Conservation (phyloP, 1,140 invertebrate species). For the Cyrtorhinus lividipennis region DNA sequence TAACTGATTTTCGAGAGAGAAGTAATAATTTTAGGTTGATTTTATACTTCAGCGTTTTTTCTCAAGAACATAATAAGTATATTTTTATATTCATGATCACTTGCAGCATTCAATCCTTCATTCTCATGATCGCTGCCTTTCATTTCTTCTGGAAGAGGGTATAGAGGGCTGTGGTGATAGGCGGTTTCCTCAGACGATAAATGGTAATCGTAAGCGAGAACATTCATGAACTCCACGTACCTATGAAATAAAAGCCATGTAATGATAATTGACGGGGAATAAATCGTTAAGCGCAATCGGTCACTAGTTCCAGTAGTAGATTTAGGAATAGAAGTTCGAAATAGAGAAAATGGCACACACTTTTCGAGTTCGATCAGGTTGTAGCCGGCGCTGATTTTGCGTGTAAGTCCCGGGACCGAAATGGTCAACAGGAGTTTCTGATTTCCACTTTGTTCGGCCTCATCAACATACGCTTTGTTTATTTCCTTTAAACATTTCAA, state of each 20-base stretch:
- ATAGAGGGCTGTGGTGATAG: slow-evolving; percentile 17
- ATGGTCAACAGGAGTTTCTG: slow-evolving; percentile 1
- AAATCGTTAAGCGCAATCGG: too few species aligned
- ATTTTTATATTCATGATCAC: not conserved
- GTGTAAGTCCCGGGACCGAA: not conserved
- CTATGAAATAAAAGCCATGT: slow-evolving; percentile 2
- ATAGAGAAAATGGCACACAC: too few species aligned
- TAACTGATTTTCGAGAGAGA: too few species aligned
- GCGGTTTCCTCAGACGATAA: slow-evolving; percentile 1
- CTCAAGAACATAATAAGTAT: not conserved
- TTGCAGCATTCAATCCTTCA: slow-evolving; percentile 17
- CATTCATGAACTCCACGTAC: slow-evolving; percentile 36
- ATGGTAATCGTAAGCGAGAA: slow-evolving; percentile 69
- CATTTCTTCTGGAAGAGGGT: slow-evolving; percentile 11
- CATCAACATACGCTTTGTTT: slow-evolving; percentile 11
- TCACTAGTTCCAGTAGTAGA: too few species aligned
- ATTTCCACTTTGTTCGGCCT: slow-evolving; percentile 1
- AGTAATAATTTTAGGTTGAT: too few species aligned
- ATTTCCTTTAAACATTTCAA: slow-evolving; percentile 19
- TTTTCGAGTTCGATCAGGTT: slow-evolving; percentile 11
- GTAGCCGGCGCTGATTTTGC: slow-evolving; percentile 11
- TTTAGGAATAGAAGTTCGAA: too few species aligned
- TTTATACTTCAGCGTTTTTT: not conserved
- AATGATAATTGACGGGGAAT: too few species aligned
- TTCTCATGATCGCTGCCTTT: not conserved